Base-by-base conservation (phyloP, 2,888 invertebrate genomes). In the Octonoba sinensis region DNA sequence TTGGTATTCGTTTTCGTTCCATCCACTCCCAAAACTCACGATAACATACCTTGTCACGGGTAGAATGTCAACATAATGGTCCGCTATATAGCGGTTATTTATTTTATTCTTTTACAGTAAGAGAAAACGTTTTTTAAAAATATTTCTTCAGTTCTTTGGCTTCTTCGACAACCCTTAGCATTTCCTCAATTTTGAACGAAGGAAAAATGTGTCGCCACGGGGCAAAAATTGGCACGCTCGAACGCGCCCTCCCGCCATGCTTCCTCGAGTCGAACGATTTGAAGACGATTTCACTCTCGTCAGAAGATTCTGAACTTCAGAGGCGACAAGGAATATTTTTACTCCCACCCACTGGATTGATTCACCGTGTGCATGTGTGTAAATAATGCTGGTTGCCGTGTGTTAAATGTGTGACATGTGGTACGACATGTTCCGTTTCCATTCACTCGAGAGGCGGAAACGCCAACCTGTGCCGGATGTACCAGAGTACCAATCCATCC, bases 211-310 rank as follows among this genome's bases (percentile, higher is more conserved):
- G 67, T 69, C 69, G 73, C 79, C 67, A 54, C 46, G 49, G 69
- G 79, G 73, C 73, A 74, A 18, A 73, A 73, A 73, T 81, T 60
- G 69, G 69, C 64, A 81, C 79, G 79, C 79, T 59, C 69, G 54
- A n/a, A 51, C 73, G 62, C 54, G 64, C 79, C 73, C 72, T 81
- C 54, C 69, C 27, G 13, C 54, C 47, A 62, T 81, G 46, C 51
- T 57, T 56, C 59, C 15, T 27, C 24, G 11, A n/a, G 15, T 16
- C 24, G 60, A 36, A 36, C 36, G 36, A 36, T 36, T 36, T 36
- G 36, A 3, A 44, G 47, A 22, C 36, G 62, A 49, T 71, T 71
- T 71, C 71, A 62, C 65, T 71, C 56, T 78, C 77, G 65, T 44
- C 36, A 36, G 36, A 36, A 36, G 36, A 36, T 36, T 8, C 36